Base-by-base conservation (phyloP, 2,113 vertebrate genomes). In the Pelobates fuscus region DNA sequence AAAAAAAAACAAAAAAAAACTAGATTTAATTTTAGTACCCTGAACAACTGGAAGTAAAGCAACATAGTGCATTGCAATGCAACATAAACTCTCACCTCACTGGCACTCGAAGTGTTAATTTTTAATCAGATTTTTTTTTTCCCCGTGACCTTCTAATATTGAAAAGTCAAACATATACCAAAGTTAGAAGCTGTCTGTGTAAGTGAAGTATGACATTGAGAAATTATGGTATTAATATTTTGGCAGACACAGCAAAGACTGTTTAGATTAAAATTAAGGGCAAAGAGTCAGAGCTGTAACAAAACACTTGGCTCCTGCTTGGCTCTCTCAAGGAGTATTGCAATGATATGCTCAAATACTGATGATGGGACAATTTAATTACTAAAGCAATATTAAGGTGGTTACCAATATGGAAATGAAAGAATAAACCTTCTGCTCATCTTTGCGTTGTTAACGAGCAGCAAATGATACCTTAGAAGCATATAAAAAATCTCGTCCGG, bases 181-280 rank as follows among this genome's bases (percentile, higher is more conserved):
- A 77, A 68, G 25, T 60, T 61, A 52, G 60, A 77, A 25, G 57
- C 64, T 77, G 64, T 68, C 55, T 68, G 55, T 52, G 32, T 77
- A 77, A 68, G 73, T 77, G 65, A 67, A 68, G 65, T 32, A 60
- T 77, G 73, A 77, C 73, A 77, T 77, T 77, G 65, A 77, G 73
- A 68, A 68, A 77, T 77, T 46, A 77, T 68, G 43, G 43, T 54
- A 77, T 77, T 77, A 68, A 68, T 68, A 61, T 77, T 77, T 68
- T 77, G 73, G 73, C 73, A 77, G 57, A 77, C 64, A 61, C 73
- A 77, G 73, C 73, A 77, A 77, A 77, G 37, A 68, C 55, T 77
- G 73, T 60, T 68, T 77, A 68, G 73, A 77, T 77, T 68, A 77
- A 77, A 61, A 77, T 77, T 61, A 77, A 49, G 73, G 73, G 73